These are phyloP conservation scores for Pongo abelii DNA, from an alignment of 2,113 vertebrate genomes.

Conservation along the genomic window DNA sequence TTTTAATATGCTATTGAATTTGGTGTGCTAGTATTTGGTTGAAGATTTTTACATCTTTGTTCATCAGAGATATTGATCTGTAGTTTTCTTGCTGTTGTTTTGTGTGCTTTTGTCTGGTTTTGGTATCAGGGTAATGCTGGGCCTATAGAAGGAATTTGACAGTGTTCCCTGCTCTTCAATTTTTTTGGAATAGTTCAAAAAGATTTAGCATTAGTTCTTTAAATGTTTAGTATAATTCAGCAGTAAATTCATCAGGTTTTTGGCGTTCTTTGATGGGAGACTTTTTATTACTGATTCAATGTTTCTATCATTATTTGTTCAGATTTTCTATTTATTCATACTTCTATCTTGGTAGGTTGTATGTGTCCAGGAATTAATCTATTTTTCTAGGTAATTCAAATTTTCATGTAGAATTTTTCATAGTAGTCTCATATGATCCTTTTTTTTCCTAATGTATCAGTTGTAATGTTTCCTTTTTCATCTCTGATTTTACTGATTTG, in stretches of 20 bases:
- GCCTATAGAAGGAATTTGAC: neutral
- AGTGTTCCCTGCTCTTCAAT: neutral
- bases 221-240: neutral
- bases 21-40: too few relatives aligned
- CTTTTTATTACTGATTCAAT: neutral
- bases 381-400: neutral
- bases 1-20: too few relatives aligned
- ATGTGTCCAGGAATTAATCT: neutral
- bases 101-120: too few relatives aligned
- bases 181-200: neutral
- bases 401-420: neutral
- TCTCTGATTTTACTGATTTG: neutral
- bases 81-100: too few relatives aligned
- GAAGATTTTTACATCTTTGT: too few relatives aligned
- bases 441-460: neutral
- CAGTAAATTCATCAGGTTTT: neutral
- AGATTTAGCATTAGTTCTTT: neutral
- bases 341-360: neutral
- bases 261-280: neutral
- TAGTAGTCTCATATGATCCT: neutral
- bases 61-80: too few relatives aligned
- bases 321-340: neutral
- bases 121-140: too few relatives aligned
- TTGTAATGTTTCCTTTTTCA: neutral
- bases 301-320: neutral